Evolutionary conservation across 1,140 invertebrate species (phyloP).

Genomic region (Drosophila littoralis): DNA sequence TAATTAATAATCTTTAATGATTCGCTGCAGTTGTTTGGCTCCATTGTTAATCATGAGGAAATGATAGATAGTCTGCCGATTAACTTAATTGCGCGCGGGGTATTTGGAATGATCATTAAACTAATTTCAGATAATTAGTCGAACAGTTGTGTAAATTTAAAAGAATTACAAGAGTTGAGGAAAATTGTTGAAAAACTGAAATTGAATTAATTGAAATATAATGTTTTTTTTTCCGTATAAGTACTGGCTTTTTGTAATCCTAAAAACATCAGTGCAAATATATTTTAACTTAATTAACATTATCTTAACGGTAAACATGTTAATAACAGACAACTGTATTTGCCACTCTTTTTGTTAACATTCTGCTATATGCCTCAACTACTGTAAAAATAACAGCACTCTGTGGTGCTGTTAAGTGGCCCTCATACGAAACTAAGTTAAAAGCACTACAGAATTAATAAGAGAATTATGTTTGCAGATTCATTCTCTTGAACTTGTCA

Average conservation of each 20-base stretch:
- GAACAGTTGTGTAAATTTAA: slow-evolving; percentile 56
- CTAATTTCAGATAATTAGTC: slow-evolving; percentile 43
- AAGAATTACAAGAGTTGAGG: slow-evolving; percentile 34
- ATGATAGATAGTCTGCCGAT: slow-evolving; percentile 66
- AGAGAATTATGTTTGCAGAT: too few relatives aligned
- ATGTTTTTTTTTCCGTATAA: too few relatives aligned
- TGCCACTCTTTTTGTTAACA: too few relatives aligned
- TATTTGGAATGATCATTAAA: slow-evolving; percentile 53
- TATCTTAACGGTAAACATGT: too few relatives aligned
- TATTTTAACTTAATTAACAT: too few relatives aligned
- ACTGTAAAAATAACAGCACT: not conserved
- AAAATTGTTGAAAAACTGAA: not conserved
- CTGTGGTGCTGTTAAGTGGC: not conserved
- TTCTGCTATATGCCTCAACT: not conserved
- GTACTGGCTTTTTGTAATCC: too few relatives aligned
- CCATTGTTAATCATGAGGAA: slow-evolving; percentile 64
- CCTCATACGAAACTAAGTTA: not conserved
- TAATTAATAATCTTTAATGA: slow-evolving; percentile 73
- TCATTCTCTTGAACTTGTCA: too few relatives aligned
- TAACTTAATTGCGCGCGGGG: slow-evolving; percentile 57
- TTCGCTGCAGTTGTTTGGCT: slow-evolving; percentile 30
- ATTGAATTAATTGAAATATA: not conserved
- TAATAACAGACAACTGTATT: too few relatives aligned
- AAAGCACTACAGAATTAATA: not conserved
- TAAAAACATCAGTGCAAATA: too few relatives aligned